Evolutionary conservation across 2,797 vertebrate genomes (phyloP).

Genomic region (Erethizon dorsatum): DNA sequence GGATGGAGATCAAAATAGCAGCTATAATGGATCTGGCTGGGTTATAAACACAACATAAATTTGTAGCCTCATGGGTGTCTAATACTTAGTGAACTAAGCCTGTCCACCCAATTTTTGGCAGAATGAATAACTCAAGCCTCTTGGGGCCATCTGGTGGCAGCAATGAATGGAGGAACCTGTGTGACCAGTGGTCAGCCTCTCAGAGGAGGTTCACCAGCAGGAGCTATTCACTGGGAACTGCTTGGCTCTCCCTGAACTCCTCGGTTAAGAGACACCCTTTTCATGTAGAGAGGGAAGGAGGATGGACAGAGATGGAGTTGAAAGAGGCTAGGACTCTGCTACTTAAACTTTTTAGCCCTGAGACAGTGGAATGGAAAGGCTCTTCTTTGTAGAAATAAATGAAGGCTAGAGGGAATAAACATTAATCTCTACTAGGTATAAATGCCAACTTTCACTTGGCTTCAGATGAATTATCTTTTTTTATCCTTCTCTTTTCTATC

Average conservation of each 20-base stretch:
- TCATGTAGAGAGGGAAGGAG: neutral
- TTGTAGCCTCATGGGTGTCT: neutral
- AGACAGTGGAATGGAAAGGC: neutral
- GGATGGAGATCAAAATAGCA: neutral
- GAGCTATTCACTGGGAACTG: neutral
- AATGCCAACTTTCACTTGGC: neutral
- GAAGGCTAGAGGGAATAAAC: neutral
- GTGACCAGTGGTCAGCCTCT: neutral
- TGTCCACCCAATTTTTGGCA: neutral
- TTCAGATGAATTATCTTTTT: neutral
- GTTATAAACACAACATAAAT: neutral
- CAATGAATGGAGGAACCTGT: neutral
- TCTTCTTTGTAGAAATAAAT: neutral
- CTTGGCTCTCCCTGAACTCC: neutral
- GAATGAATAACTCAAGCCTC: neutral
- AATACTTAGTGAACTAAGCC: neutral
- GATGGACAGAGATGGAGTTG: neutral
- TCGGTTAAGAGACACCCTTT: neutral
- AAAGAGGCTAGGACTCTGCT: neutral
- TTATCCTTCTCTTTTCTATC: neutral
- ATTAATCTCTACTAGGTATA: neutral
- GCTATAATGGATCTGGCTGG: neutral
- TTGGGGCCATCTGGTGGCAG: neutral
- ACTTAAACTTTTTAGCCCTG: neutral
- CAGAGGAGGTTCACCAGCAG: neutral